Evolutionary conservation across 1,140 invertebrate genomes (phyloP), one percentile per base, ranked within the genome.

Genomic region (Drosophila melanogaster): DNA sequence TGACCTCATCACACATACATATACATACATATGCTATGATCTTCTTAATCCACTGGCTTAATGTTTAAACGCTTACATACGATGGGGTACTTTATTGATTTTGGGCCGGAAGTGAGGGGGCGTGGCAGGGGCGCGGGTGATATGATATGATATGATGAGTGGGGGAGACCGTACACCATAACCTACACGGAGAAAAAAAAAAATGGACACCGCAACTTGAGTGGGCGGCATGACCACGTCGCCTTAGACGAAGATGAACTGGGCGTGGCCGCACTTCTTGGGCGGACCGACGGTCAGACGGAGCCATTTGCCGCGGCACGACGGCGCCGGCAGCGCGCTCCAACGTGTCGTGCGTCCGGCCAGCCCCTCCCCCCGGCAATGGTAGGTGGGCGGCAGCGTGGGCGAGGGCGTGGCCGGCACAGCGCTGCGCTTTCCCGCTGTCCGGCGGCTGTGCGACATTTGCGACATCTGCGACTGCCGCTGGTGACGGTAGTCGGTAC

Each of bases 281-380:
- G 94, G 78, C 94, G 94, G 10, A 91, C 93, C 94, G 15, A 94
- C 92, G 54, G 93, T 93, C 11, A 95, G 93, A 17, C 96, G 94
- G n/a, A 96, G 91, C 96, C 96, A 97, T 91, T 97, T 96, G 37
- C 96, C 96, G 77, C 96, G 96, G 92, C 96, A 97, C 71, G 96
- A 95, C 10, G 96, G 95, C 35, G 95, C 95, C 15, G 96, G 94
- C 15, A 97, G 93, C 38, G 96, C 95, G 54, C 95, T 95, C 94
- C 96, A 97, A 38, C 96, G 93, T 15, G 96, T 97, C 57, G 94
- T 93, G 77, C 95, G 94, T 1, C 94, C 95, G 19, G 95, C 93
- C 26, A 95, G 94, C 1, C 96, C 96, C 87, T 97, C 96, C 3
- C 96, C 96, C 47, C 95, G 94, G 93, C 96, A 97, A 66, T 96